These are phyloP conservation scores for Perdita meconis DNA, from an alignment of 2,888 invertebrate species.

Conservation along the genomic window DNA sequence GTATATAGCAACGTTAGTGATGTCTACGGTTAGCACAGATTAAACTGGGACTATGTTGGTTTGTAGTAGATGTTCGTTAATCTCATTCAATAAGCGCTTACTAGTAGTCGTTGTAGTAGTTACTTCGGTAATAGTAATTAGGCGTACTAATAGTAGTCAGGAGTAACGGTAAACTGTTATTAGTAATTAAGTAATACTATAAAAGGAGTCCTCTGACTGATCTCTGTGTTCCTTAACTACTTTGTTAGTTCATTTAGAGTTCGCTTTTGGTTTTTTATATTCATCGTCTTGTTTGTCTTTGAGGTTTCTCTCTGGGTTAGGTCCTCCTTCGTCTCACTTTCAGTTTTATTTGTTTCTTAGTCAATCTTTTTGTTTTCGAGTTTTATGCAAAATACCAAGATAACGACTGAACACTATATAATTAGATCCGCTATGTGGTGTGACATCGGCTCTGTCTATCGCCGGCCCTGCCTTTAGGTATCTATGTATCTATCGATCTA, in stretches of 20 bases:
- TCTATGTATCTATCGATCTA: conserved; percentile 61
- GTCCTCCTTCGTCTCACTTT: conserved; percentile 1
- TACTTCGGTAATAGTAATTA: conserved; percentile 61
- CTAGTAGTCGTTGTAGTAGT: conserved; percentile 68
- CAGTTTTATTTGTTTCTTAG: neutral
- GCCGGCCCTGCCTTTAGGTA: conserved; percentile 57
- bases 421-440: conserved; percentile 49
- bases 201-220: conserved; percentile 58
- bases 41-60: conserved; percentile 61
- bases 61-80: conserved; percentile 54
- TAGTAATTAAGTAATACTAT: conserved; percentile 63
- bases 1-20: conserved; percentile 56
- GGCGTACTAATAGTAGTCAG: conserved; percentile 60
- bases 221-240: conserved; percentile 32
- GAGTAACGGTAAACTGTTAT: conserved; percentile 61
- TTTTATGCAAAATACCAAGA: conserved; percentile 42
- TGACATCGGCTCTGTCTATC: conserved; percentile 66
- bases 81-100: conserved; percentile 65
- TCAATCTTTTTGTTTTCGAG: neutral
- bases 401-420: conserved; percentile 50
- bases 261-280: conserved; percentile 2
- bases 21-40: conserved; percentile 59
- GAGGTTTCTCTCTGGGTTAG: conserved; percentile 6
- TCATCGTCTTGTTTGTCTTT: neutral
- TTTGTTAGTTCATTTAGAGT: conserved; percentile 19